These are phyloP conservation scores for Coboldia fuscipes DNA, from an alignment of 1,140 invertebrate genomes.

Conservation along the genomic window DNA sequence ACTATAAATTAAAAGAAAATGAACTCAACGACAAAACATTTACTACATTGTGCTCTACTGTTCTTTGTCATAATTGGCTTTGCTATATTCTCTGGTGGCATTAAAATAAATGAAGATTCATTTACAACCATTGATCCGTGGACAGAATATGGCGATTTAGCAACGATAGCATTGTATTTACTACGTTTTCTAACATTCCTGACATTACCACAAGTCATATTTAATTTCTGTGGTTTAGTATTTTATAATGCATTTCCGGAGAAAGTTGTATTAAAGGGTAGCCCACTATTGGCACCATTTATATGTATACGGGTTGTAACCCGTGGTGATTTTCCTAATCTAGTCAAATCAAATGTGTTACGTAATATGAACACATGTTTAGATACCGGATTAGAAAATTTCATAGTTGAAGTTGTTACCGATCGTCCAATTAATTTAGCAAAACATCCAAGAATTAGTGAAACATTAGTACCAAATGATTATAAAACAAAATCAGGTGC, in stretches of 20 bases:
- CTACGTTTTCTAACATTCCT: conserved; percentile 66
- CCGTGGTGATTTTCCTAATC: conserved; percentile 78
- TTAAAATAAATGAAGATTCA: conserved; percentile 38
- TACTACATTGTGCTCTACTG: conserved; percentile 57
- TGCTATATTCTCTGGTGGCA: conserved; percentile 56
- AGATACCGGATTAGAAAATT: conserved; percentile 84
- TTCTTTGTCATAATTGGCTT: conserved; percentile 52
- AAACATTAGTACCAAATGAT: conserved; percentile 67
- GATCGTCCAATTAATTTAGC: conserved; percentile 67
- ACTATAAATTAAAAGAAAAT: conserved; percentile 10
- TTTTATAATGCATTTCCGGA: conserved; percentile 91
- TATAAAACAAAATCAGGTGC: conserved; percentile 81
- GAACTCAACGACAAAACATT: conserved; percentile 43
- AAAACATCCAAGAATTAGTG: conserved; percentile 47
- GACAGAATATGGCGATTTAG: conserved; percentile 49
- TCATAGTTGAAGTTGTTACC: conserved; percentile 91
- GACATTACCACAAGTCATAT: conserved; percentile 72
- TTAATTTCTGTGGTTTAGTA: conserved; percentile 77
- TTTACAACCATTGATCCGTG: conserved; percentile 51
- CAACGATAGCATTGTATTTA: conserved; percentile 52
- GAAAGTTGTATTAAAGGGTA: conserved; percentile 74
- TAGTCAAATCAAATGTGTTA: conserved; percentile 74
- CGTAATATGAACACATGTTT: conserved; percentile 78
- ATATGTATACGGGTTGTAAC: conserved; percentile 92
- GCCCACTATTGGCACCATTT: conserved; percentile 79